Conservation (phyloP, 1,140 invertebrate species). For the Aphaenogaster rudis region DNA sequence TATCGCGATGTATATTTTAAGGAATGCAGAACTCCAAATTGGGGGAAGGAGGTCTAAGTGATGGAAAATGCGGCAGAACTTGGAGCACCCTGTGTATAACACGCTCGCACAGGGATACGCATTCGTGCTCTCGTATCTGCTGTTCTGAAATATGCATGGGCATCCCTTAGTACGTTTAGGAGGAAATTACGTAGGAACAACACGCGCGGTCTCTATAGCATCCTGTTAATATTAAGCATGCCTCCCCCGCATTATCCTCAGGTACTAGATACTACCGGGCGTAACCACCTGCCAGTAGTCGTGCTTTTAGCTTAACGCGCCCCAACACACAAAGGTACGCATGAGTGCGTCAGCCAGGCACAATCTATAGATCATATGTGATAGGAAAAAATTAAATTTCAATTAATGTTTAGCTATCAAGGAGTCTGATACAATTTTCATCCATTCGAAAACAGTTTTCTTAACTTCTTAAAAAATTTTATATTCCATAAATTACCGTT, state of each 20-base stretch:
- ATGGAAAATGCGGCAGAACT: slow-evolving; percentile 6
- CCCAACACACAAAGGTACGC: slow-evolving; percentile 12
- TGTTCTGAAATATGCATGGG: slow-evolving; percentile 81
- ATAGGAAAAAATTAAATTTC: background rate
- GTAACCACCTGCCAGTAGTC: slow-evolving; percentile 60
- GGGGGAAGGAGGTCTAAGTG: background rate
- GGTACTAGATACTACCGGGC: slow-evolving; percentile 54
- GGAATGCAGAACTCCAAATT: background rate
- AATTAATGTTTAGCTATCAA: background rate
- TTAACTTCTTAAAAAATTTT: background rate
- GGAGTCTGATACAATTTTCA: background rate
- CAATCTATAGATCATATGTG: background rate
- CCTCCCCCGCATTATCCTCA: slow-evolving; percentile 73
- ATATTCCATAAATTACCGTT: slow-evolving; percentile 18
- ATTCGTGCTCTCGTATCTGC: slow-evolving; percentile 62
- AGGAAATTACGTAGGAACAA: slow-evolving; percentile 82
- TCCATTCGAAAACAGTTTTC: background rate
- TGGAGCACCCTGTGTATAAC: slow-evolving; percentile 26
- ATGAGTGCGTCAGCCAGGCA: slow-evolving; percentile 10
- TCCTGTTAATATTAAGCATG: slow-evolving; percentile 83
- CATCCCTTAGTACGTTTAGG: slow-evolving; percentile 81
- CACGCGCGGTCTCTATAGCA: slow-evolving; percentile 77
- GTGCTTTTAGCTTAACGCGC: slow-evolving; percentile 59
- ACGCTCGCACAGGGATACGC: slow-evolving; percentile 47
- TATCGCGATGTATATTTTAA: background rate